Evolutionary conservation across 2,888 invertebrate species (phyloP), one percentile per base, ranked within the genome.

Genomic region (Rhagonycha fulva): DNA sequence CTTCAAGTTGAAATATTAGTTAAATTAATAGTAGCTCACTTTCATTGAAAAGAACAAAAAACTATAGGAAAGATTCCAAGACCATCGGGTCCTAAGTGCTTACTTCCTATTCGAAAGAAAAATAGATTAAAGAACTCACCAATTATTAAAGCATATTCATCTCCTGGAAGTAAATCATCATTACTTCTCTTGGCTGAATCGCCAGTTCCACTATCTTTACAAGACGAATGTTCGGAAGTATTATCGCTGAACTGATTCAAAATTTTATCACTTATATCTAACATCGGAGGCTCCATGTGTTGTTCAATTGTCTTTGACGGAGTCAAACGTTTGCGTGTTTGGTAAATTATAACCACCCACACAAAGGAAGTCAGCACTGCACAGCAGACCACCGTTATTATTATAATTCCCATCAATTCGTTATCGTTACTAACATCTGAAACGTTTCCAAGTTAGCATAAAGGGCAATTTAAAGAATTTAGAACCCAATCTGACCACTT

Each of bases 271-370:
- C 78, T 78, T 28, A 84, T 82, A 62, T 86, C 84, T 10, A 85
- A 78, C 23, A 84, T 81, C 79, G 82, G 70, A 74, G 82, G 78
- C 26, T 80, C 80, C 14, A 79, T 89, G 82, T 88, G 88, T 85
- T 86, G 87, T 85, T 89, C 89, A 80, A 89, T 85, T 78, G 87
- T 90, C 68, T 87, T 87, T 77, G 87, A 89, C 80, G 90, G 88
- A 72, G 89, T 87, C 78, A 89, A 88, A 32, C 92, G 91, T 87
- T 93, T 93, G 78, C 95, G 90, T 4, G 96, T 95, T 85, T 95
- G 94, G 87, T 96, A 96, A 83, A 96, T 96, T 79, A 97, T 95
- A 73, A 96, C 93, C 69, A 97, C 96, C 97, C 97, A 97, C 71
- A 96, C 92, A 14, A 96, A 91, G 0, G 96, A 96, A 9, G 97